These are phyloP conservation scores for Speoplatyrhinus poulsoni DNA, from an alignment of 2,113 vertebrate species.

Conservation along the genomic window DNA sequence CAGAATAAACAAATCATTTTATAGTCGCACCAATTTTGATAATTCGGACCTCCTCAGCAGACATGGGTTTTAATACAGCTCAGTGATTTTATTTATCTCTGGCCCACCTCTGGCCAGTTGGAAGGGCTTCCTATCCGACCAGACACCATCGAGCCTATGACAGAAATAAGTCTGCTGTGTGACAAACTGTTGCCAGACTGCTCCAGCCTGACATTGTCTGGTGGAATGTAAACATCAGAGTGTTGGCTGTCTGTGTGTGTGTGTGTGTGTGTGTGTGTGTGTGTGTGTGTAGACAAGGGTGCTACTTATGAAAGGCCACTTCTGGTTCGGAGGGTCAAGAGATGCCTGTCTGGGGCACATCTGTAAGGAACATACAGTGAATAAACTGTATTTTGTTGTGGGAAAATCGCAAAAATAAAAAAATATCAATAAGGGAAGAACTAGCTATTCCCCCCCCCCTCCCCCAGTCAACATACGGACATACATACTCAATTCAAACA, in stretches of 20 bases:
- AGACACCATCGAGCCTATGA: constrained; percentile 32
- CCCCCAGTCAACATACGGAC: background rate
- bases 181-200: constrained; percentile 71
- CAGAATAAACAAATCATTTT: constrained; percentile 78
- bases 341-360: constrained; percentile 64
- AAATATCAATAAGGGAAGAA: background rate
- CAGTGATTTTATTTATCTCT: background rate
- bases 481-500: background rate
- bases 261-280: background rate
- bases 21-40: background rate
- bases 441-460: background rate
- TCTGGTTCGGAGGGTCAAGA: constrained; percentile 69
- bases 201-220: constrained; percentile 61
- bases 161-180: constrained; percentile 40
- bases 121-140: constrained; percentile 12
- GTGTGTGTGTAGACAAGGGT: constrained; percentile 38
- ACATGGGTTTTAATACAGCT: background rate
- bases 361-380: constrained; percentile 15
- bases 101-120: background rate
- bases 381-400: background rate
- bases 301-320: constrained; percentile 52
- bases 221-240: constrained; percentile 74
- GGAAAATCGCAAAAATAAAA: background rate
- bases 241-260: constrained; percentile 21
- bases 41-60: constrained; percentile 9